Percentiles rank a stretch among this genome's conserved stretches.
phyloP scores from a whole-genome alignment of 64 coral and sea anemone genomes.

The Actinia tenebrosa region DNA sequence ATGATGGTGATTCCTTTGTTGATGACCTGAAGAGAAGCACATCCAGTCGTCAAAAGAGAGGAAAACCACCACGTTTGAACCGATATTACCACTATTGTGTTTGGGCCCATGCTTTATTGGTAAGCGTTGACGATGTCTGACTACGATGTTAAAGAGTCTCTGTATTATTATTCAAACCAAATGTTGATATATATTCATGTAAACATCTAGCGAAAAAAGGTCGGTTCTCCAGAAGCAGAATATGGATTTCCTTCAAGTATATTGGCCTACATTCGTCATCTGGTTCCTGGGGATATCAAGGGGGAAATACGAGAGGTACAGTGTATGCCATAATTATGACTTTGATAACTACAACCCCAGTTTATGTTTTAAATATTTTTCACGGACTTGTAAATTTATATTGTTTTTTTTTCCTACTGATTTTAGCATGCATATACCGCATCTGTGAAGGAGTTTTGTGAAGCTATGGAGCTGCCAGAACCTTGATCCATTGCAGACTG shows the following conservation, averaged over 20 bases:
- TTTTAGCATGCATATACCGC: background rate
- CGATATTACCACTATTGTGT: constrained; percentile 6
- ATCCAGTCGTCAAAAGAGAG: background rate
- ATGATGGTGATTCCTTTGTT: background rate
- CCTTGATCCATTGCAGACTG: background rate
- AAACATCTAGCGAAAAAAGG: background rate
- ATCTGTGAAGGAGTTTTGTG: background rate
- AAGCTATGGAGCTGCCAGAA: background rate
- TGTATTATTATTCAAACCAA: no score
- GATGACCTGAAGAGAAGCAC: background rate
- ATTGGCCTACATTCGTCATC: background rate
- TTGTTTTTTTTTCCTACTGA: background rate
- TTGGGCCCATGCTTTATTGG: constrained; percentile 17
- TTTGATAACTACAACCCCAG: no score
- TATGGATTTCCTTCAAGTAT: background rate
- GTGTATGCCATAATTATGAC: no score
- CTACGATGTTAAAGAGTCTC: no score
- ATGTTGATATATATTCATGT: no score
- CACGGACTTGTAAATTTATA: background rate
- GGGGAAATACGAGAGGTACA: background rate
- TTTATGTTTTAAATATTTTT: no score
- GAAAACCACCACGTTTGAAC: background rate
- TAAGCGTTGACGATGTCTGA: no score
- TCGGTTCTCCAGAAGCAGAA: background rate
- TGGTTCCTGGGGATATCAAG: background rate